Evolutionary conservation across 2,113 vertebrate genomes (phyloP).

Genomic region (Nycticorax nycticorax): DNA sequence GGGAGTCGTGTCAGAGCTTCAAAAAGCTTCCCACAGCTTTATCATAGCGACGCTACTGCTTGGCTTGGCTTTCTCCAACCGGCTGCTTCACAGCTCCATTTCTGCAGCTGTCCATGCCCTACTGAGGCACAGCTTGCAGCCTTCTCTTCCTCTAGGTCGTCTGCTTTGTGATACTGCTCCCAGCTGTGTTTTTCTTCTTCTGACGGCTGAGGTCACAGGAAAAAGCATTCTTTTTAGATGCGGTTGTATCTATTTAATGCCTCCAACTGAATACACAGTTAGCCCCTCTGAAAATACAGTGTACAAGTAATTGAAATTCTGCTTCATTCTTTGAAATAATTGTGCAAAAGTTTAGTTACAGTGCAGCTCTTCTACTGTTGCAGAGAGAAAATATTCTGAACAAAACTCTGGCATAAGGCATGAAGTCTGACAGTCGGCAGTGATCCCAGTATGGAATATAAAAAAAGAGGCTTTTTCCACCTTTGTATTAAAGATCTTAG

Average conservation of each 20-base stretch:
- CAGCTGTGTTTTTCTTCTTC: constrained; percentile 65
- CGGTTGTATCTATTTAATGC: not conserved
- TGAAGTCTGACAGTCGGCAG: not conserved
- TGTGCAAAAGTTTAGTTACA: not conserved
- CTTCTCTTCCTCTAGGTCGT: not conserved
- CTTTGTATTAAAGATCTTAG: not conserved
- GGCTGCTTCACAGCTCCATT: not conserved
- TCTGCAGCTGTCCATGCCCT: constrained; percentile 51
- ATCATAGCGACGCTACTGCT: not conserved
- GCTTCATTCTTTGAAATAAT: not conserved
- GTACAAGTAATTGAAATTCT: not conserved
- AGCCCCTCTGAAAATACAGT: not conserved
- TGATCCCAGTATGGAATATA: not conserved
- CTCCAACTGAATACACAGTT: not conserved
- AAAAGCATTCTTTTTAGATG: constrained; percentile 40
- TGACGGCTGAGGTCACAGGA: constrained; percentile 37
- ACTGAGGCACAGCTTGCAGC: constrained; percentile 53
- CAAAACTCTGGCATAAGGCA: not conserved
- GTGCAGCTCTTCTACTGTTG: not conserved
- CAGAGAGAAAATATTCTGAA: not conserved
- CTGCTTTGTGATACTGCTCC: constrained; percentile 56
- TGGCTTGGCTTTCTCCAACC: constrained; percentile 36
- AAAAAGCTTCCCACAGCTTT: constrained; percentile 49
- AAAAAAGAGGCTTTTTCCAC: not conserved
- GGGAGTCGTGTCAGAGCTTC: constrained; percentile 7